Evolutionary conservation across 2,113 vertebrate genomes (phyloP), one percentile per base, ranked within the genome.

Genomic region (Heliornis fulica): DNA sequence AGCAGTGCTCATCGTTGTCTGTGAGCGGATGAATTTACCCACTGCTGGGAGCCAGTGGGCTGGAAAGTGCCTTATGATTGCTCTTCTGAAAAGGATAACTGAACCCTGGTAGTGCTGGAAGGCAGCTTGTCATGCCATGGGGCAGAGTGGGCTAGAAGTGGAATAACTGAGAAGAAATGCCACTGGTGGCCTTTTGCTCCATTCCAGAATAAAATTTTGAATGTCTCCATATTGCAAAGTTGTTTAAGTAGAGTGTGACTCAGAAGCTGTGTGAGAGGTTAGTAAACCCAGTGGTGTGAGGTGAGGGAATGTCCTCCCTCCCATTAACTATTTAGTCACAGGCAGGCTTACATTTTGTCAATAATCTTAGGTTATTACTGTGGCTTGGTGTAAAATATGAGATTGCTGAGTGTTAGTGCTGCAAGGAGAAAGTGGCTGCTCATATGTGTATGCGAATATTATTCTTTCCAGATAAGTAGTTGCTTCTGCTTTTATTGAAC

Each of bases 11-110:
- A n/a, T 75, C 68, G 28, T 51, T 5, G 3, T 43, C 72, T 23
- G 11, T 69, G 89, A 72, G 19, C 51, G 51, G 93, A 54, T 85
- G 79, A 87, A 80, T 89, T 87, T 69, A 88, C 82, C 94, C 51
- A 70, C 95, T 56, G 83, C 88, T 90, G 93, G 76, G 76, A 96
- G 69, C 28, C 83, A 78, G 64, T 15, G 5, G 88, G 89, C 60
- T 83, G 68, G n/a, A n/a, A 87, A 92, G 94, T 69, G 76, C 76
- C 72, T 61, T 51, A 2, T 86, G 86, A 95, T 94, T 76, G 54
- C 80, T 89, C 68, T 84, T 93, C 86, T 2, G 18, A 54, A 83
- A 57, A 53, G 56, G 56, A 45, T 22, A 66, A 70, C 53, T 48
- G 61, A 90, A n/a, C 77, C 64, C 79, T 59, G 32, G 23, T 75